Evolutionary conservation across 2,113 vertebrate species (phyloP), one percentile per base, ranked within the genome.

Genomic region (Brachyistius frenatus): DNA sequence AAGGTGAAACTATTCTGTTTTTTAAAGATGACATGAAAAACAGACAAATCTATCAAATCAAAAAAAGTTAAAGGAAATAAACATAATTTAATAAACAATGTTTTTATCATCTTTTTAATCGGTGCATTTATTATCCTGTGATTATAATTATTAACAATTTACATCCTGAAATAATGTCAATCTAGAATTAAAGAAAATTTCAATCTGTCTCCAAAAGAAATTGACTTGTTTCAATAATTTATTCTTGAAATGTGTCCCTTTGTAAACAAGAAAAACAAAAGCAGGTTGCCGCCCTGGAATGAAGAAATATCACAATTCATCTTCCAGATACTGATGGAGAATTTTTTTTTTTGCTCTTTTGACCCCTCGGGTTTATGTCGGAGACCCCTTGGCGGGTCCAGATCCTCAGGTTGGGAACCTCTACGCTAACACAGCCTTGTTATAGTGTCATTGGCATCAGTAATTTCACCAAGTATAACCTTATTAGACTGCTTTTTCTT

Each of bases 291-390:
- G 16, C 31, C 46, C 3, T 13, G 15, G 14, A 58, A 35, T 56
- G 1, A 57, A 71, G 7, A 71, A 52, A 33, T 46, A 16, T 49
- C 39, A 41, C 39, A 41, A 41, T 46, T 46, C 2, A 46, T 46
- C 7, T 46, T 46, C 16, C 14, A 50, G 6, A 16, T 69, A 54
- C 31, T 52, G 7, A 4, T 70, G 61, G 36, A 15, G 15, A 11
- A n/a, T 8, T 11, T 44, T 71, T 30, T 30, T 33, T 57, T 52
- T 5, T 66, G 57, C 41, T 60, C 30, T 58, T 54, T 46, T 52
- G 5, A 73, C 8, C 49, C n/a, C 9, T 66, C 16, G 33, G 32
- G 41, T 37, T 77, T 65, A 46, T 67, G 7, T 66, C 60, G 30
- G 53, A 11, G n/a, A 52, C 13, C 3, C 16, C 1, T 14, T 10